Evolutionary conservation across 2,888 invertebrate species (phyloP).

Genomic region (Stegophylla sp.): DNA sequence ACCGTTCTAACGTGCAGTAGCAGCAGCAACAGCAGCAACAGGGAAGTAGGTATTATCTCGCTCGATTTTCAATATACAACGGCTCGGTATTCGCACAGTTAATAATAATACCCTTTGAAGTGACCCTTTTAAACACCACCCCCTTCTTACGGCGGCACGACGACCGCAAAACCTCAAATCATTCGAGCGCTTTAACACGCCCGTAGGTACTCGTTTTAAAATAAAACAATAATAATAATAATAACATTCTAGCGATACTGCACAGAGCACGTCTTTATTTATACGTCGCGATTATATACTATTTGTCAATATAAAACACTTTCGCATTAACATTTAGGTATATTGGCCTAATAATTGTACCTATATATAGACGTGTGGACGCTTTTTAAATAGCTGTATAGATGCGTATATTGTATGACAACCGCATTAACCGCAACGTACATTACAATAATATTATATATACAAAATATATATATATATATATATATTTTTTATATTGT

Average conservation of each 20-base stretch:
- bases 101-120: slow-evolving; percentile 58
- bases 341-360: not conserved
- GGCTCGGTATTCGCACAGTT: slow-evolving; percentile 34
- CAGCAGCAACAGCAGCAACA: too few relatives aligned
- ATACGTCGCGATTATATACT: slow-evolving; percentile 5
- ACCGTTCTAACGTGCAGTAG: slow-evolving; percentile 2
- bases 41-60: too few relatives aligned
- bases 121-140: slow-evolving; percentile 57
- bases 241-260: slow-evolving; percentile 14
- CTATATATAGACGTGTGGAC: too few relatives aligned
- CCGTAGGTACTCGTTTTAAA: not conserved
- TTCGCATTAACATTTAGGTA: not conserved
- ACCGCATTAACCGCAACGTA: not conserved
- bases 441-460: too few relatives aligned
- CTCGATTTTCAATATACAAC: slow-evolving; percentile 40
- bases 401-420: not conserved
- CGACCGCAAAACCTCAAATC: slow-evolving; percentile 52
- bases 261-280: not conserved
- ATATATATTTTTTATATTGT: too few relatives aligned
- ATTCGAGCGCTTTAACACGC: slow-evolving; percentile 34
- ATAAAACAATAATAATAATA: slow-evolving; percentile 28
- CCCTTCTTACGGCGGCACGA: slow-evolving; percentile 31
- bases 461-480: too few relatives aligned
- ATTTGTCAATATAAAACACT: not conserved
- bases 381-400: too few relatives aligned